Percentiles rank a stretch among this genome's conserved stretches.
These are phyloP conservation scores for Rhopalosiphum maidis DNA, from an alignment of 1,140 invertebrate species.

Conservation along the genomic window DNA sequence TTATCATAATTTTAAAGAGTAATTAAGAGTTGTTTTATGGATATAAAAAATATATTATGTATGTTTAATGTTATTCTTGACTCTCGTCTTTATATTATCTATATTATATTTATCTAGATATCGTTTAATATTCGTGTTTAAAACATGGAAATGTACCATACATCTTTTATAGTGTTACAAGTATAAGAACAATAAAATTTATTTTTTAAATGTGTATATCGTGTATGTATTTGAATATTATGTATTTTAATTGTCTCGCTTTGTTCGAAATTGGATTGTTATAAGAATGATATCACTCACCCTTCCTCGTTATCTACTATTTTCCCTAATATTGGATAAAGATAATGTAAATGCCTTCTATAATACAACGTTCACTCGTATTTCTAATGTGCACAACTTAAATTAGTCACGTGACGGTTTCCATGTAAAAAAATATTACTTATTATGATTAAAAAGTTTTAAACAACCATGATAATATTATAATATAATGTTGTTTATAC, in stretches of 20 bases:
- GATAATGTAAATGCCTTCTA: not conserved
- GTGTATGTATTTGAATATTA: too few relatives aligned
- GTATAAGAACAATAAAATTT: too few relatives aligned
- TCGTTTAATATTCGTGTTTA: not conserved
- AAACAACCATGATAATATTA: not conserved
- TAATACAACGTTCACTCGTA: not conserved
- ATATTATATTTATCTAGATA: not conserved
- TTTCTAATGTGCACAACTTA: not conserved
- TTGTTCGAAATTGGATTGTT: not conserved
- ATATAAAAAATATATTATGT: not conserved
- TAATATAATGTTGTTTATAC: constrained; percentile 59
- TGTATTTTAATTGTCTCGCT: not conserved
- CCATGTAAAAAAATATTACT: not conserved
- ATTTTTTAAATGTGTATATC: too few relatives aligned
- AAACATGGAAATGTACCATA: not conserved
- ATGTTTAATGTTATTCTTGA: not conserved
- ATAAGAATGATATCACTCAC: not conserved
- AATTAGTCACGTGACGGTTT: not conserved
- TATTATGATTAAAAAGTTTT: not conserved
- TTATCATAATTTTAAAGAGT: constrained; percentile 35
- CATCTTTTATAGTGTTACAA: too few relatives aligned
- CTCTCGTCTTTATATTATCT: not conserved
- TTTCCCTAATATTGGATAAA: not conserved
- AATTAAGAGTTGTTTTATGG: constrained; percentile 28
- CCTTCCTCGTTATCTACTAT: not conserved